Conservation (phyloP, 2,797 vertebrate genomes). For the Mormyrops boulengeri region DNA sequence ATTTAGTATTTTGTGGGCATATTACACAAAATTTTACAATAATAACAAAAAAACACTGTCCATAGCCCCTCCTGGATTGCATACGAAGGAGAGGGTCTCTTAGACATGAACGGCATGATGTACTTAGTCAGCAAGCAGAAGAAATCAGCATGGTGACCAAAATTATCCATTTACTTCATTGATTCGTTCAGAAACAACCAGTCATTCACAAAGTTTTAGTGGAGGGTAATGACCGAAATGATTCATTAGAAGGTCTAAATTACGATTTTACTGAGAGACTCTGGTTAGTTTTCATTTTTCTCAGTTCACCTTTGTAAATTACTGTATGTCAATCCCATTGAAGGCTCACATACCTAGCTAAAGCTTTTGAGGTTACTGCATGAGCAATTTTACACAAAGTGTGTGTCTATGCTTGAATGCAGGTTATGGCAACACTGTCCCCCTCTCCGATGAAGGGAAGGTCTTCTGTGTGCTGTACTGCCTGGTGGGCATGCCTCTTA, state of each 20-base stretch:
- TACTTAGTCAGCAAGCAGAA: neutral
- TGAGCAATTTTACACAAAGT: neutral
- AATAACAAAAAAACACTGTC: neutral
- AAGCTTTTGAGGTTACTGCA: neutral
- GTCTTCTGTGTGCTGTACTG: slow-evolving; percentile 65
- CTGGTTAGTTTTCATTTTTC: neutral
- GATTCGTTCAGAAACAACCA: neutral
- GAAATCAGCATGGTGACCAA: neutral
- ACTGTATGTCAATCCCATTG: neutral
- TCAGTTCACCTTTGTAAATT: neutral
- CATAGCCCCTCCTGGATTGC: neutral
- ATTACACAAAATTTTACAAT: neutral
- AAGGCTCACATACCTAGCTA: neutral
- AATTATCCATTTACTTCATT: neutral
- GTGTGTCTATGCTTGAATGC: neutral
- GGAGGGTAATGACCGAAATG: neutral
- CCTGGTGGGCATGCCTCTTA: slow-evolving; percentile 63
- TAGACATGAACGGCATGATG: neutral
- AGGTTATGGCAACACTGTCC: slow-evolving; percentile 69
- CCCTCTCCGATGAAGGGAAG: slow-evolving; percentile 60
- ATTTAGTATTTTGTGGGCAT: neutral
- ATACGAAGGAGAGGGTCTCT: neutral
- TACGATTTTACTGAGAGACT: neutral
- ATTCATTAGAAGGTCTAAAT: neutral
- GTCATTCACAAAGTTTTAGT: neutral